These are phyloP conservation scores for Phortica okadai DNA, from an alignment of 2,888 invertebrate genomes.

Conservation along the genomic window DNA sequence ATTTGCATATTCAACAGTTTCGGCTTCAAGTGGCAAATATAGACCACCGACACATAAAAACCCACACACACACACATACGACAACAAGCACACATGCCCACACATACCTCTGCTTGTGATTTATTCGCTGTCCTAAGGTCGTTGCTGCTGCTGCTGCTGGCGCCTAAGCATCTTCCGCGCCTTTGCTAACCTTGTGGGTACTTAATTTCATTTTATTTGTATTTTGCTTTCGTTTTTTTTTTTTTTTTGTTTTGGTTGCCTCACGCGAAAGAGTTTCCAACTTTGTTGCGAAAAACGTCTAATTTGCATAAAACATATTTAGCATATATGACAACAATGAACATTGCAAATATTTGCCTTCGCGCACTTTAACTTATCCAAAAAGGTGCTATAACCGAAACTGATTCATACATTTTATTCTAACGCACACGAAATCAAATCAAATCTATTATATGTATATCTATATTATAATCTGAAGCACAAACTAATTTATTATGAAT, in stretches of 20 bases:
- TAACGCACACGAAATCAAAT: no score
- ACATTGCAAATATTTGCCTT: no score
- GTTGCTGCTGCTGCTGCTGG: neutral
- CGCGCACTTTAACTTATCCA: no score
- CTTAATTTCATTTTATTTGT: neutral
- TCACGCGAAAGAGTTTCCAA: neutral
- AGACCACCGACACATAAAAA: neutral
- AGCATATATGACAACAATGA: no score
- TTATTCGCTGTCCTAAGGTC: neutral
- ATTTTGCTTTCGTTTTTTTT: neutral
- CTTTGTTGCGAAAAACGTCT: no score
- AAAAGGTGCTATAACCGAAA: no score
- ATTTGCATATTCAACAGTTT: slow-evolving; percentile 59
- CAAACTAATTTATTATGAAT: no score
- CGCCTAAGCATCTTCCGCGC: neutral
- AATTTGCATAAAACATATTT: no score
- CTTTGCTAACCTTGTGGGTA: neutral
- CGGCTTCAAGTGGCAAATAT: neutral
- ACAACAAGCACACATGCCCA: neutral
- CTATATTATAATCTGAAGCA: no score
- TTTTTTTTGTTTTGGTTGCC: neutral
- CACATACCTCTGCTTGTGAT: neutral
- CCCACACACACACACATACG: neutral
- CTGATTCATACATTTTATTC: no score
- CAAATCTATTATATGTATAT: no score